Evolutionary conservation across 2,888 invertebrate species (phyloP), one percentile per base, ranked within the genome.

Genomic region (Apamea crenata): DNA sequence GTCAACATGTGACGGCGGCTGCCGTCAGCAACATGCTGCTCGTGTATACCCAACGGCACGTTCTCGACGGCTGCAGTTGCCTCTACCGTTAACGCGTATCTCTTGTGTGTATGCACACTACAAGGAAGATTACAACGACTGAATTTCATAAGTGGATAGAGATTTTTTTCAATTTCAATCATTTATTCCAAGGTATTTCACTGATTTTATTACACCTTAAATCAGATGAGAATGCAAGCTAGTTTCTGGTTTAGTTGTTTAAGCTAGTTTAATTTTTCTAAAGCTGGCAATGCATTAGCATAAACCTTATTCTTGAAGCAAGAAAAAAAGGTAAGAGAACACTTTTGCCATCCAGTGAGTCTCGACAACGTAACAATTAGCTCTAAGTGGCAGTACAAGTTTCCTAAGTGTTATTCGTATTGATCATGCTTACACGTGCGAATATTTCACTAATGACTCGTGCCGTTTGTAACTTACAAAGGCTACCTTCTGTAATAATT

Each of bases 361-460:
- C 40, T 40, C 40, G 40, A 40, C 7, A 40, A n/a, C 7, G 7
- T 36, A 25, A n/a, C 18, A 74, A 67, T 47, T 32, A 16, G 18
- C 40, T 21, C 53, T 14, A 21, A 16, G 32, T 53, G 65, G 44
- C 44, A 21, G 21, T 47, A 77, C 66, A 66, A 66, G 7, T n/a
- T 66, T 77, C n/a, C 18, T n/a, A 25, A 36, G 32, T 56, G n/a
- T 44, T 80, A 40, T 66, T 79, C n/a, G 1, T 65, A 47, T 65
- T 50, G 29, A 80, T 32, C 25, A 56, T 66, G 21, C 36, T 78
- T 63, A 56, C 44, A 56, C 65, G 65, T 59, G 73, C 73, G 56
- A 25, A 73, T 25, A 36, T 56, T 36, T 61, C 70, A 56, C 61
- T 69, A 53, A 78, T 63, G 68, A 40, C 50, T 36, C 21, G 18